Base-by-base conservation (phyloP, 2,797 vertebrate genomes). In the Oreochromis mossambicus region DNA sequence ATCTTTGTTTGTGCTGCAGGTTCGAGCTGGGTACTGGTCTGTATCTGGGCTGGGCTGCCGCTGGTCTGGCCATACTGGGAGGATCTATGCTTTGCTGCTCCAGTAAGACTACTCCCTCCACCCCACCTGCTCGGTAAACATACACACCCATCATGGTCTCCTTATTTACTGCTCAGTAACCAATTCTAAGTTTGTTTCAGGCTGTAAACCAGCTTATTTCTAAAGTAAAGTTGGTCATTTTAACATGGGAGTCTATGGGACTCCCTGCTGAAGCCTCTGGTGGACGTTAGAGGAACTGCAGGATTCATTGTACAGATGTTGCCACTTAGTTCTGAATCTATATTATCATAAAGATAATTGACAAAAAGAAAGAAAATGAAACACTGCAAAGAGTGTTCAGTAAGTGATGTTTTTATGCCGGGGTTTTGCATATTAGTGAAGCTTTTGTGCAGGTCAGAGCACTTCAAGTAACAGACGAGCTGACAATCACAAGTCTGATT, bases 21-120 rank as follows among this genome's bases (percentile, higher is more conserved):
- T 98, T 96, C 54, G 98, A 98, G 91, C 90, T 98, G 75, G 97
- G 98, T 12, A 63, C 88, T 11, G 97, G 95, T 77, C 94, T 98
- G 5, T 98, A 97, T 82, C 94, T 97, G 93, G 98, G 97, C 81
- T 98, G 97, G 97, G 88, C 94, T 2, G 96, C 97, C 10, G 95
- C 97, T 34, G 2, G 88, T 70, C 90, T 98, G 83, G 94, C 91
- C 36, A 66, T 97, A 0, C 79, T 98, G 75, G 98, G 97, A 26
- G 97, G 98, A 4, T 91, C 94, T 6, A 82, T 97, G 79, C 94
- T 98, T 48, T 96, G 95, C 88, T 97, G 96, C 88, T 96, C 97
- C 68, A 97, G 89, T 86, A 97, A 88, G 91, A 87, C 19, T 82
- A 88, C 11, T 8, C 4, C 89, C 38, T 50, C 79, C 7, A 8